Evolutionary conservation across 2,797 vertebrate species (phyloP).

Genomic region (Melanotaenia nigrans): DNA sequence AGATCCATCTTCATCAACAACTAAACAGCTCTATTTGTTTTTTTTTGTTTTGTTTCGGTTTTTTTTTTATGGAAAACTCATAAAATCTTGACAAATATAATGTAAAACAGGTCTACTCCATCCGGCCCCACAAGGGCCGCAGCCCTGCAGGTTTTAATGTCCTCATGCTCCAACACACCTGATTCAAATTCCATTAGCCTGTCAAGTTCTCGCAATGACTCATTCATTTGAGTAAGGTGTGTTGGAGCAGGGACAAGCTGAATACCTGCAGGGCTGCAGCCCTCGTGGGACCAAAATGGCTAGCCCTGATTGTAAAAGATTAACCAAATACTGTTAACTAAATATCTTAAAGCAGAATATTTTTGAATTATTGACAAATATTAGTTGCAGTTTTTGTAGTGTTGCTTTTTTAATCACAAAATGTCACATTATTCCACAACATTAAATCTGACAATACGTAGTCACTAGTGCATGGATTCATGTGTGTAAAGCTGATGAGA

Average conservation of each 20-base stretch:
- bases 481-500: slow-evolving; percentile 6
- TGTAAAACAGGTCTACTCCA: not conserved
- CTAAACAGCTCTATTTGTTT: slow-evolving; percentile 41
- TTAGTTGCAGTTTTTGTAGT: not conserved
- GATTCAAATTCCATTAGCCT: no score
- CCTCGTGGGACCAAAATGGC: no score
- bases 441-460: not conserved
- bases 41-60: no score
- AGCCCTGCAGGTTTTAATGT: no score
- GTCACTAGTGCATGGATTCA: slow-evolving; percentile 21
- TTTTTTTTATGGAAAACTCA: slow-evolving; percentile 30
- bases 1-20: slow-evolving; percentile 36
- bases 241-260: no score
- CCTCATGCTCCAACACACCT: no score
- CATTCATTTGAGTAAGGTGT: no score
- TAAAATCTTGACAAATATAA: not conserved
- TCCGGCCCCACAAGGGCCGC: no score
- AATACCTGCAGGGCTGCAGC: no score
- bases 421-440: not conserved
- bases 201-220: no score
- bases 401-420: not conserved
- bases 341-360: not conserved
- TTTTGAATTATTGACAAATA: slow-evolving; percentile 1
- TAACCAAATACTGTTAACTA: not conserved
- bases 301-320: not conserved